Evolutionary conservation across 2,113 vertebrate species (phyloP).

Genomic region (Pachycephala philippinensis): DNA sequence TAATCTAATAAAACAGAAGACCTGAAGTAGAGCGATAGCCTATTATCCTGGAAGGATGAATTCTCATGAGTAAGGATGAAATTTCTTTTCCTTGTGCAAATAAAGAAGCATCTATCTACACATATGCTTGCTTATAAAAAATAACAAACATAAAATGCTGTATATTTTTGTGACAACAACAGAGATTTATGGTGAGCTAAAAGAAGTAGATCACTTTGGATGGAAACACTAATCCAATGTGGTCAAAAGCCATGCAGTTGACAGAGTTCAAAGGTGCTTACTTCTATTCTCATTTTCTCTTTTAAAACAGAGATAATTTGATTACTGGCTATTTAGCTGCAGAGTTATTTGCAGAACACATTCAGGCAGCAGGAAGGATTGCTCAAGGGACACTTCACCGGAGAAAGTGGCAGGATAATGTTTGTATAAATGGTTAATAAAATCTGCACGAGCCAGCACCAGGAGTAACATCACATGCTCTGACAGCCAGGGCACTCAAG

Average conservation of each 20-base stretch:
- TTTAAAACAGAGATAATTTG: background rate
- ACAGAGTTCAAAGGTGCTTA: background rate
- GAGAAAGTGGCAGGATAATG: background rate
- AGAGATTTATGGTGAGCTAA: background rate
- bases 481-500: background rate
- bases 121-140: background rate
- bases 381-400: background rate
- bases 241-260: background rate
- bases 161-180: background rate
- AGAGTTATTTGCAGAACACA: background rate
- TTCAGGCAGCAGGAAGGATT: background rate
- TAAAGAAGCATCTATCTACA: background rate
- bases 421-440: slow-evolving; percentile 3
- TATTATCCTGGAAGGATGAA: background rate
- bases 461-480: background rate
- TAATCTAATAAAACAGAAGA: background rate
- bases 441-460: background rate
- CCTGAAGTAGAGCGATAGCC: background rate
- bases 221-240: background rate
- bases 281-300: background rate
- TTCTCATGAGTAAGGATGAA: background rate
- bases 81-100: background rate
- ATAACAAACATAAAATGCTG: background rate
- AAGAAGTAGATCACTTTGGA: background rate
- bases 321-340: background rate